Percentiles rank a stretch among this genome's conserved stretches.
Conservation (phyloP, 1,140 invertebrate species). For the Bilobella aurantiaca region DNA sequence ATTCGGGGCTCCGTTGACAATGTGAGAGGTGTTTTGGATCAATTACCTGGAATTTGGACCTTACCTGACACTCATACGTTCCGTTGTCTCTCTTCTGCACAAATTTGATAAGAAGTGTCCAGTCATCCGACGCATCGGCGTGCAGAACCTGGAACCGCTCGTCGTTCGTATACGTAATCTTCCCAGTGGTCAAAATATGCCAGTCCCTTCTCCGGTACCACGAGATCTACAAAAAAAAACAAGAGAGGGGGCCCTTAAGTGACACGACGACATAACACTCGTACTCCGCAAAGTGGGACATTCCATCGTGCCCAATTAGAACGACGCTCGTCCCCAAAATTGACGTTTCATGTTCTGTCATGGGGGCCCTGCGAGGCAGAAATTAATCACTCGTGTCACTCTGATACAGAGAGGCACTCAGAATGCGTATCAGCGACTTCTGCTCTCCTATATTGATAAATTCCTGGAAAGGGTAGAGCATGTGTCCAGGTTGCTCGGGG, state of each 20-base stretch:
- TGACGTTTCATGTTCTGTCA: neutral
- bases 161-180: conserved; percentile 42
- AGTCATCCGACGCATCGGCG: conserved; percentile 44
- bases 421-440: no score
- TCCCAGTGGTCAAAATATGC: conserved; percentile 43
- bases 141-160: conserved; percentile 42
- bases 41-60: conserved; percentile 10
- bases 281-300: neutral
- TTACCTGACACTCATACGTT: conserved; percentile 48
- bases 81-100: conserved; percentile 45
- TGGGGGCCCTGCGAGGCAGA: no score
- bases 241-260: no score
- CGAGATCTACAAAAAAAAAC: conserved; percentile 39
- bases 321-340: neutral
- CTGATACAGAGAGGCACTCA: no score
- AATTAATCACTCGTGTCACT: no score
- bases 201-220: conserved; percentile 43
- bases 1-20: no score
- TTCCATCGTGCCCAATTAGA: no score
- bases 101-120: conserved; percentile 48
- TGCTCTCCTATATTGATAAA: no score
- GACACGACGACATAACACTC: neutral
- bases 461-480: no score
- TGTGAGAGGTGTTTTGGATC: no score
- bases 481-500: no score